Base-by-base conservation (phyloP, 2,113 vertebrate genomes). In the Syngnathus scovelli region DNA sequence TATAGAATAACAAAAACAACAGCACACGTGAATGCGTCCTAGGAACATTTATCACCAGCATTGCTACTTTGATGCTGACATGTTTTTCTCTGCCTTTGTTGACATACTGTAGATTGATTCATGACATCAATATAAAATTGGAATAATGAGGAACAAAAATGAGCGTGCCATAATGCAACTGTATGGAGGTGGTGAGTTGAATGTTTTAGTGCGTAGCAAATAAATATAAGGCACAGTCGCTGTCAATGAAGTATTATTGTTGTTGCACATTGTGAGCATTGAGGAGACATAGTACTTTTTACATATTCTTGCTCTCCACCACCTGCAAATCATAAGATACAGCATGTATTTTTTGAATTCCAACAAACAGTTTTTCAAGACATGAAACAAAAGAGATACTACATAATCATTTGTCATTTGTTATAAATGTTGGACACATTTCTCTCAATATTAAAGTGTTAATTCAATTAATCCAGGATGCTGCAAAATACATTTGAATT, bases 1-100 rank as follows among this genome's bases (percentile, higher is more conserved):
- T 63, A 61, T 9, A 61, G 19, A 68, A 64, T 16, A 0, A 72
- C 63, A 62, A 43, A 72, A 66, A 11, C 18, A 23, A 33, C 10
- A 46, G 64, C 44, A 46, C 48, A 33, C 27, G 55, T 44, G 44
- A 51, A 23, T 46, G 43, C 11, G 0, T 27, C 37, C 55, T 23
- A 37, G 23, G 36, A 39, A 38, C 46, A 37, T 38, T 52, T 51
- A n/a, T 65, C 23, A 43, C 44, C 13, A 16, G 21, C 51, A 63
- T 65, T 61, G 59, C 23, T 61, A 10, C 18, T 11, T 61, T 61
- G 59, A 61, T 12, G 19, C 37, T 21, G 37, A n/a, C 59, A 19
- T 41, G 19, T 39, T 33, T 62, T 62, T 19, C 12, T 62, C 11
- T 43, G 39, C 60, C 19, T 61, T 23, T 41, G 11, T 11, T 61